Conservation (phyloP, 2,113 vertebrate species). For the Telmatochromis brichardi region DNA sequence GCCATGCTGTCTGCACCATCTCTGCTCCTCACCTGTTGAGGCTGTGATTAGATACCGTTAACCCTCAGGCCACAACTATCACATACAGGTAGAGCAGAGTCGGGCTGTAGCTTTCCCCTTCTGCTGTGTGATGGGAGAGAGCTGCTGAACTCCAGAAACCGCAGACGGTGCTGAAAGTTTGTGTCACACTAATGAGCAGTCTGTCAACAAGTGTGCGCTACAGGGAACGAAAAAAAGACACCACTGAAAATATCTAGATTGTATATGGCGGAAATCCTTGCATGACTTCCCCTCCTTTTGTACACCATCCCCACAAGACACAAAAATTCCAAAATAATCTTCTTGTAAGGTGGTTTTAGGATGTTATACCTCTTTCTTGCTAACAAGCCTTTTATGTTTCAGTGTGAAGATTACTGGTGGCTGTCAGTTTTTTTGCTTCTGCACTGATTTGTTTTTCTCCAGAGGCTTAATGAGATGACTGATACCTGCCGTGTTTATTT, state of each 20-base stretch:
- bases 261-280: constrained; percentile 16
- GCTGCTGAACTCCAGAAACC: constrained; percentile 30
- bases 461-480: background rate
- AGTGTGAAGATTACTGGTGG: background rate
- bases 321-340: background rate
- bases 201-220: constrained; percentile 51
- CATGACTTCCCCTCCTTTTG: background rate
- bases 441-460: background rate
- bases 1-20: constrained; percentile 52
- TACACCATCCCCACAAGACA: background rate
- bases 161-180: constrained; percentile 57
- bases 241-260: constrained; percentile 11
- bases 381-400: background rate
- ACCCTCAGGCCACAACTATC: constrained; percentile 40
- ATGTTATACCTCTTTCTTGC: background rate
- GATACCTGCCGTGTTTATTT: background rate
- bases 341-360: background rate
- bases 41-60: constrained; percentile 65
- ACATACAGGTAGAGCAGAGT: constrained; percentile 42
- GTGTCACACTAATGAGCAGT: constrained; percentile 55
- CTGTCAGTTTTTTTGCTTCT: background rate
- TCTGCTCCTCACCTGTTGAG: constrained; percentile 54
- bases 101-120: background rate
- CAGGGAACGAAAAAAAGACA: constrained; percentile 2
- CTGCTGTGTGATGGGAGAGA: constrained; percentile 23